These are phyloP conservation scores for Macrocentrus cingulum DNA, from an alignment of 1,140 invertebrate genomes.

Conservation along the genomic window DNA sequence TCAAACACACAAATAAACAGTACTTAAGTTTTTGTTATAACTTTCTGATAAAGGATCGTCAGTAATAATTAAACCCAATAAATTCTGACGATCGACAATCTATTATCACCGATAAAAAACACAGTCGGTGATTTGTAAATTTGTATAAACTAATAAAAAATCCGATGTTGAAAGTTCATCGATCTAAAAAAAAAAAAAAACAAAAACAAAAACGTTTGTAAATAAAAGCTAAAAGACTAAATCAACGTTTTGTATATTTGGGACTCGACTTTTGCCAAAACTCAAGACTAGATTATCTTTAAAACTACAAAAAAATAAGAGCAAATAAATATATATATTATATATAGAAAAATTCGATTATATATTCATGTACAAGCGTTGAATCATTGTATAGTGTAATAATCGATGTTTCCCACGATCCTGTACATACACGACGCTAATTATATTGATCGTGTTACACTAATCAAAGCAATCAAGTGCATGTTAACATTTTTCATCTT, in stretches of 20 bases:
- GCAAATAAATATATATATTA: constrained; percentile 29
- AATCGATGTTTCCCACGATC: constrained; percentile 16
- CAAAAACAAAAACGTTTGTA: background rate
- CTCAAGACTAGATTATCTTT: constrained; percentile 37
- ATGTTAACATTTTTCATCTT: constrained; percentile 35
- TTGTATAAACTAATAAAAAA: background rate
- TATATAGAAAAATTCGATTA: too few relatives aligned
- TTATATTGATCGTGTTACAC: constrained; percentile 9
- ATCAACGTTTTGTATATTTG: constrained; percentile 40
- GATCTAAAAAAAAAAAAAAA: too few relatives aligned
- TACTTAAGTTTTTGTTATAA: constrained; percentile 11
- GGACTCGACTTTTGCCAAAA: constrained; percentile 44
- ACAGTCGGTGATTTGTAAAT: background rate
- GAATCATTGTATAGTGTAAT: constrained; percentile 40
- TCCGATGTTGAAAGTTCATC: constrained; percentile 1
- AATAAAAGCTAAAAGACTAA: constrained; percentile 20
- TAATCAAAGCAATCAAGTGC: constrained; percentile 26
- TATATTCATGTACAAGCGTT: constrained; percentile 37
- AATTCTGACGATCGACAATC: constrained; percentile 40
- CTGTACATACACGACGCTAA: constrained; percentile 4
- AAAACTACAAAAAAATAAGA: constrained; percentile 26
- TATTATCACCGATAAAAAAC: constrained; percentile 2
- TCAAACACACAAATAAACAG: constrained; percentile 20
- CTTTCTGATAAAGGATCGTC: constrained; percentile 25
- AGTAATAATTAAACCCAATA: constrained; percentile 7